A percentile compares a stretch with the other conserved stretches of the same genome.
Evolutionary conservation across 2,888 invertebrate genomes (phyloP).

Genomic region (Rotaria macrura): DNA sequence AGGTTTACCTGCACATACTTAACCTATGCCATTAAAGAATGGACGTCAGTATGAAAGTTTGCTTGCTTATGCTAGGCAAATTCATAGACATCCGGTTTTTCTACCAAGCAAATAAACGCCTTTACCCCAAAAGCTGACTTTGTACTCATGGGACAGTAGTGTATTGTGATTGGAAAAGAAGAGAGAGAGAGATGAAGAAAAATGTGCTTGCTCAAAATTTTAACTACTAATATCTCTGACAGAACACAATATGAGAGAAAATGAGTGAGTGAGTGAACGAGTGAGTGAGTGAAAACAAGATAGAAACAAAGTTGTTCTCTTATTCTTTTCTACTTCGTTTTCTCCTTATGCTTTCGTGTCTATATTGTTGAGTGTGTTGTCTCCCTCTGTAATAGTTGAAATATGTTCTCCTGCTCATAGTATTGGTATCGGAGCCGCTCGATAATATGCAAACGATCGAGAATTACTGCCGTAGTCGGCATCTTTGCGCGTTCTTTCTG

Average conservation of each 20-base stretch:
- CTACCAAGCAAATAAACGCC: not conserved
- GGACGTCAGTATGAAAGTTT: not conserved
- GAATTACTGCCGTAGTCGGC: not conserved
- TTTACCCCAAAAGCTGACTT: not conserved
- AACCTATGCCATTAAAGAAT: not conserved
- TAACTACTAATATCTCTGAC: not conserved
- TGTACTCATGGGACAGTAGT: not conserved
- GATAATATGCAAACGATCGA: slow-evolving; percentile 12
- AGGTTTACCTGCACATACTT: not conserved
- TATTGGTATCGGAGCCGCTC: not conserved
- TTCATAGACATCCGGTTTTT: not conserved
- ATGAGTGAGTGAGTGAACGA: not conserved
- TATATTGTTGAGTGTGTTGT: not conserved
- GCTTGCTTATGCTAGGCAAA: not conserved
- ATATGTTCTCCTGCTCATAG: not conserved
- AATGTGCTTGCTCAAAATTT: not conserved
- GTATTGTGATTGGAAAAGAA: not conserved
- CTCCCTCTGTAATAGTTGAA: not conserved
- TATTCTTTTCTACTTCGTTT: not conserved
- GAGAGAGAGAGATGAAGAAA: not conserved
- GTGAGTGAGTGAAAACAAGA: not conserved
- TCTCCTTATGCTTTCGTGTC: not conserved
- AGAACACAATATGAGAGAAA: not conserved
- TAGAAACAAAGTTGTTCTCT: not conserved
- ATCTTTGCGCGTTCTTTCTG: not conserved